Percentiles rank a stretch among this genome's conserved stretches.
Evolutionary conservation across 2,113 vertebrate genomes (phyloP).

Genomic region (Ammodramus savannarum): DNA sequence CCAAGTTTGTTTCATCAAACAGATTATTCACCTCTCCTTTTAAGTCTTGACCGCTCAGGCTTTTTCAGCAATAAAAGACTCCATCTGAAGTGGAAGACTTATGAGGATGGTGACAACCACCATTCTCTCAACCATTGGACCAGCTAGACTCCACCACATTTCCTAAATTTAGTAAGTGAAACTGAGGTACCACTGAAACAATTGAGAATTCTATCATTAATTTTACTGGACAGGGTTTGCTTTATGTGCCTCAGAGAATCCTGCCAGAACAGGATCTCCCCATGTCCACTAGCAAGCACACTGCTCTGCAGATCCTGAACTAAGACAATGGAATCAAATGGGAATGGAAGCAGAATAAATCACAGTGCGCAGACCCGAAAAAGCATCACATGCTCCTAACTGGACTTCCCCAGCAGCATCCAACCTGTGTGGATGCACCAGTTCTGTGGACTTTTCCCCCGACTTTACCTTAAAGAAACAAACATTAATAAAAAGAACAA

Average conservation of each 20-base stretch:
- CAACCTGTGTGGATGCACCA: neutral
- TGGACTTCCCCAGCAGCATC: neutral
- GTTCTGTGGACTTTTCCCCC: rapidly evolving
- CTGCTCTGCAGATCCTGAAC: neutral
- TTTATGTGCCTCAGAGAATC: neutral
- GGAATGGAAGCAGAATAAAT: conserved; percentile 3
- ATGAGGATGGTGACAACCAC: neutral
- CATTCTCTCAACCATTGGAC: rapidly evolving
- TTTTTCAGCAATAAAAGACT: neutral
- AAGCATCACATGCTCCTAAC: neutral
- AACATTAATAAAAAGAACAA: neutral
- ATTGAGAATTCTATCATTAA: neutral
- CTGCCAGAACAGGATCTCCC: neutral
- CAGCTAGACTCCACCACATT: neutral
- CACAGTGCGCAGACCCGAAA: neutral
- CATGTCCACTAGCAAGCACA: neutral
- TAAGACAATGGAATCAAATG: neutral
- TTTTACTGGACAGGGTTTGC: neutral
- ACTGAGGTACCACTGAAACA: neutral
- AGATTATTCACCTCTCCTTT: neutral
- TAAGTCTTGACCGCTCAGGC: neutral
- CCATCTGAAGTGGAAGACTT: neutral
- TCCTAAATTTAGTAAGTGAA: neutral
- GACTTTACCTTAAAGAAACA: neutral
- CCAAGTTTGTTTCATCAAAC: neutral